Conservation (phyloP, 2,888 invertebrate genomes). For the Apamea epomidion region DNA sequence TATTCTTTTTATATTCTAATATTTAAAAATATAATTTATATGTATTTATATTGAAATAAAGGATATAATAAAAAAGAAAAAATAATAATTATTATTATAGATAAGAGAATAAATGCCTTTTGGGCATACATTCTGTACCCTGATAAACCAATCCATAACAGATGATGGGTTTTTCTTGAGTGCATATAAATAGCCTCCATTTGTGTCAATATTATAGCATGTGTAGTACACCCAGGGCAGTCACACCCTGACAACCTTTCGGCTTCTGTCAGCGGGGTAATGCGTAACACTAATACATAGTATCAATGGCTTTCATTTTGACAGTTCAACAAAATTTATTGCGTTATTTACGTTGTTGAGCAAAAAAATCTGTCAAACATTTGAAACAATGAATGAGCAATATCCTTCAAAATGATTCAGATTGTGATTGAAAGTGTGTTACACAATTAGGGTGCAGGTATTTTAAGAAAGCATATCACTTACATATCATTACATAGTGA, state of each 20-base stretch:
- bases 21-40: no score
- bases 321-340: background rate
- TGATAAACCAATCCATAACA: background rate
- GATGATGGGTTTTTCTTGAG: background rate
- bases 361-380: background rate
- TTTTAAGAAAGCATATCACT: background rate
- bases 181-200: background rate
- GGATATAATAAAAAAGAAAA: no score
- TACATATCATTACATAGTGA: background rate
- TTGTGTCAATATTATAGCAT: background rate
- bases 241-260: background rate
- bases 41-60: no score
- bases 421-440: background rate
- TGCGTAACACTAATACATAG: background rate
- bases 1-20: no score
- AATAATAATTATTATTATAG: background rate
- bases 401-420: background rate
- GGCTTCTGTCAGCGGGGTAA: background rate
- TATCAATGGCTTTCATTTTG: background rate
- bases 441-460: background rate
- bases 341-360: background rate
- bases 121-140: no score
- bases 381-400: background rate
- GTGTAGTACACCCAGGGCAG: no score
- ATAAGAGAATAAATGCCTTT: background rate